Conservation (phyloP, 2,113 vertebrate genomes). For the Labeo rohita region DNA sequence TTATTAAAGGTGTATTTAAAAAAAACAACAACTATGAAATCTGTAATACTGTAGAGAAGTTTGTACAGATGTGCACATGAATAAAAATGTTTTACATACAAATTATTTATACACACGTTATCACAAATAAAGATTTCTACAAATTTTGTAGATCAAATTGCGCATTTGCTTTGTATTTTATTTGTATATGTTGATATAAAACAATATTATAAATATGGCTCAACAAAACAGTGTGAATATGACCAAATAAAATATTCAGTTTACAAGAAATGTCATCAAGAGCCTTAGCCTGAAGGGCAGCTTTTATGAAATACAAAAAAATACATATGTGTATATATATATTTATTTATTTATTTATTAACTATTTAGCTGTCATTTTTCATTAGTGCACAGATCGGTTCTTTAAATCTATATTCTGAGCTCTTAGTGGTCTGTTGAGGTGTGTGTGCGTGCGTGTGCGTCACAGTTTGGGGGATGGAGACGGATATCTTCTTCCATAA, state of each 20-base stretch:
- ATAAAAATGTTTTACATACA: conserved; percentile 71
- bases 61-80: conserved; percentile 71
- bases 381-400: not conserved
- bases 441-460: not conserved
- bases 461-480: not conserved
- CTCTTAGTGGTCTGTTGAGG: not conserved
- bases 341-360: too few species aligned
- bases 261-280: not conserved
- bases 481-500: conserved; percentile 51
- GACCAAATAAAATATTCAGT: not conserved
- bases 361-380: not conserved
- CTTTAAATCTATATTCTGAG: not conserved
- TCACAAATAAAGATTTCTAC: conserved; percentile 78
- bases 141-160: conserved; percentile 48
- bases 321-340: too few species aligned
- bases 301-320: too few species aligned
- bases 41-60: conserved; percentile 55
- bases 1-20: conserved; percentile 43
- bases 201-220: conserved; percentile 69
- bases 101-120: conserved; percentile 78
- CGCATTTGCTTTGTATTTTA: conserved; percentile 38
- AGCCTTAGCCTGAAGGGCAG: not conserved
- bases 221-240: conserved; percentile 6
- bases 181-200: conserved; percentile 52
- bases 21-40: not conserved